Percentiles rank a stretch among this genome's conserved stretches.
phyloP scores from a whole-genome alignment of 64 coral and sea anemone genomes.

The Montipora cactus region DNA sequence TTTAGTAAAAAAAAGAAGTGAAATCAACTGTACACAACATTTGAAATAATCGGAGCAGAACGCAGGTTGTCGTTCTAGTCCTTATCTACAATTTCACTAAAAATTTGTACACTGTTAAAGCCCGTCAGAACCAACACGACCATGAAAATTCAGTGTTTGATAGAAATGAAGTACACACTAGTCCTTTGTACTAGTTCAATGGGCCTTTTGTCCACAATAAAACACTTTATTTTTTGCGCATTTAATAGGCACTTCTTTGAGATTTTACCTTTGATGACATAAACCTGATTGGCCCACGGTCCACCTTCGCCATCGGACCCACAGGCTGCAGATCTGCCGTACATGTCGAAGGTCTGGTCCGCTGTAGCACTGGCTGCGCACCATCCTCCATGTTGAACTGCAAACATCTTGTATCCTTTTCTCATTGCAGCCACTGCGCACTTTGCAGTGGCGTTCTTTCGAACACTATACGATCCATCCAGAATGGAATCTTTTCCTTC shows the following conservation, averaged over 20 bases:
- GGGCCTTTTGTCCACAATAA: too few species aligned
- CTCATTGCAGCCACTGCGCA: not conserved
- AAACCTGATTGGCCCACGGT: conserved; percentile 3
- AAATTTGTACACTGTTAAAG: too few species aligned
- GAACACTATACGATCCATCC: conserved; percentile 20
- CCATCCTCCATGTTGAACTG: not conserved
- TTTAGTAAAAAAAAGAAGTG: too few species aligned
- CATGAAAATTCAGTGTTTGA: too few species aligned
- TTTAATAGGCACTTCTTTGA: not conserved
- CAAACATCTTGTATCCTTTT: not conserved
- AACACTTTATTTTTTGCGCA: too few species aligned
- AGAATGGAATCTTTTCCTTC: conserved; percentile 27
- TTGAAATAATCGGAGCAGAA: too few species aligned
- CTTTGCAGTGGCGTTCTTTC: not conserved
- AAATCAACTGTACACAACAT: too few species aligned
- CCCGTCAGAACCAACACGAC: too few species aligned
- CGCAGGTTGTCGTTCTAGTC: too few species aligned
- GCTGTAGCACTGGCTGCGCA: conserved; percentile 51
- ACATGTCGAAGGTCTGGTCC: conserved; percentile 35
- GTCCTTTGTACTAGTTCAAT: too few species aligned
- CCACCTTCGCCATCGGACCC: conserved; percentile 8
- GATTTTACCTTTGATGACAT: not conserved
- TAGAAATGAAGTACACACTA: too few species aligned
- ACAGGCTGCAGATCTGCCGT: conserved; percentile 33
- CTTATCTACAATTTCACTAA: too few species aligned